Conservation (phyloP, 2,888 invertebrate genomes). For the Alcis repandata region DNA sequence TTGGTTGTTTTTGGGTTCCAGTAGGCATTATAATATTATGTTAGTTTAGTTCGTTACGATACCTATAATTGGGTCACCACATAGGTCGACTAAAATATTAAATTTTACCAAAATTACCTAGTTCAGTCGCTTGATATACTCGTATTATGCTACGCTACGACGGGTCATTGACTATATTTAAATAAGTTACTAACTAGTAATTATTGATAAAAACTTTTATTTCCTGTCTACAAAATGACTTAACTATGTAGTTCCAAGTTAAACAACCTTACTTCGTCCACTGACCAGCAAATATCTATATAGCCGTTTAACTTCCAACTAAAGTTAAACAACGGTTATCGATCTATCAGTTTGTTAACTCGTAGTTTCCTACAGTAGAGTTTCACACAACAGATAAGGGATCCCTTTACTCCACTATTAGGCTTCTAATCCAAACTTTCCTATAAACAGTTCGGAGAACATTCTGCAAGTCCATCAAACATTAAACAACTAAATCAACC, state of each 20-base stretch:
- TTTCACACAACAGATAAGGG: constrained; percentile 9
- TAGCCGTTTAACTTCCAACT: not conserved
- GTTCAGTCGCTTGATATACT: too few species aligned
- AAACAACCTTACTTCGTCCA: not conserved
- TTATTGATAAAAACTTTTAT: too few species aligned
- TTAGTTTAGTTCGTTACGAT: too few species aligned
- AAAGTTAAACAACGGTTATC: constrained; percentile 8
- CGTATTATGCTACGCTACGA: too few species aligned
- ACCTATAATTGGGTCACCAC: too few species aligned
- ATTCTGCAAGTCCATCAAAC: constrained; percentile 32
- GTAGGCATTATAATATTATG: too few species aligned
- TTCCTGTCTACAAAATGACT: too few species aligned
- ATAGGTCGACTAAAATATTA: too few species aligned
- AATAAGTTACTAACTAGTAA: too few species aligned
- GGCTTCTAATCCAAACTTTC: constrained; percentile 19
- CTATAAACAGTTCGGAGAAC: constrained; percentile 34
- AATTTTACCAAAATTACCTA: too few species aligned
- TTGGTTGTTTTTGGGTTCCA: too few species aligned
- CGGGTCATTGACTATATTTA: too few species aligned
- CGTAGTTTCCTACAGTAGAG: not conserved
- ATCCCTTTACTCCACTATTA: constrained; percentile 10
- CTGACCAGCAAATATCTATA: not conserved
- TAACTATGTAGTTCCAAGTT: not conserved
- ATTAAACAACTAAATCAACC: constrained; percentile 39
- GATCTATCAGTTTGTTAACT: constrained; percentile 13